These are phyloP conservation scores for Dynastes tityus DNA, from an alignment of 2,888 invertebrate genomes.

Conservation along the genomic window DNA sequence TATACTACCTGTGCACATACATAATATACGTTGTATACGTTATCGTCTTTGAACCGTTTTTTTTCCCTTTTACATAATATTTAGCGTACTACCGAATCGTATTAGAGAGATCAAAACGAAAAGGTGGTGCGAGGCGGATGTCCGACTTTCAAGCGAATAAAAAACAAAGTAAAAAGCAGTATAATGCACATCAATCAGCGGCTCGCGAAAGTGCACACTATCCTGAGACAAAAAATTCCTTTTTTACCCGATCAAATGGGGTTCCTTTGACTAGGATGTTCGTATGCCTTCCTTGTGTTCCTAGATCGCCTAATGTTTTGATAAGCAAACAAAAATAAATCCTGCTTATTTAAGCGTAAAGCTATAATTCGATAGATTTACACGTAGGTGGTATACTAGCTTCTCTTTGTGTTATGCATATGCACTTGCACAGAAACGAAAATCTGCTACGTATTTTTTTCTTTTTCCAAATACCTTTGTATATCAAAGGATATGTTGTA, in stretches of 20 bases:
- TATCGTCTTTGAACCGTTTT: background rate
- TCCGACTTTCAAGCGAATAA: background rate
- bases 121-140: background rate
- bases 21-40: background rate
- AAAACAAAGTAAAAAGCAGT: background rate
- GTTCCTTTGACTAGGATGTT: background rate
- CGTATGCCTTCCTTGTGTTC: too few relatives aligned
- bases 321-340: too few relatives aligned
- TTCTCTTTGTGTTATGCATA: too few relatives aligned
- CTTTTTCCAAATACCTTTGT: too few relatives aligned
- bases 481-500: too few relatives aligned
- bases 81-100: background rate
- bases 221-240: background rate
- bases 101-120: background rate
- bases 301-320: too few relatives aligned
- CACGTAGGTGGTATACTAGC: too few relatives aligned
- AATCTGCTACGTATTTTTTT: too few relatives aligned
- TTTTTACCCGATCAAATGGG: too few relatives aligned
- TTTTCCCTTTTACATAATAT: background rate
- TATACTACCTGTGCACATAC: background rate
- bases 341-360: too few relatives aligned
- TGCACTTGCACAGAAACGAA: too few relatives aligned
- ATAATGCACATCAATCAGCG: background rate
- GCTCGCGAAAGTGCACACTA: background rate
- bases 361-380: too few relatives aligned